Evolutionary conservation across 2,113 vertebrate genomes (phyloP), one percentile per base, ranked within the genome.

Genomic region (Aldabrachelys gigantea): DNA sequence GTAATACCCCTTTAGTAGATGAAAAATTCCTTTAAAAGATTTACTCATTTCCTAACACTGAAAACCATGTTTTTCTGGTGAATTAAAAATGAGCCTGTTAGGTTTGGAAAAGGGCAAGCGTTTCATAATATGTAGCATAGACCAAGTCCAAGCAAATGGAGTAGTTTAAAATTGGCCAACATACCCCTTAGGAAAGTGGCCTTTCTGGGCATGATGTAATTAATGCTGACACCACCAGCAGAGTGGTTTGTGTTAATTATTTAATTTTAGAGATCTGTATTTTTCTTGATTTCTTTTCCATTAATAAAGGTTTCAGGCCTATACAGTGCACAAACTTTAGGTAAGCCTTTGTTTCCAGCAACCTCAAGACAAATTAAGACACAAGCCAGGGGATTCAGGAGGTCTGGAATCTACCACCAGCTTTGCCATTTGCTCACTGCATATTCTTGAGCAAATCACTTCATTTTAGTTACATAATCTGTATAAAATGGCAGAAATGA

Each of bases 1-100:
- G n/a, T 47, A 95, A 89, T 87, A 86, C 85, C 87, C 2, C 9
- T 83, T 84, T 72, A 89, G 41, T 9, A 76, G 80, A 6, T 83
- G 35, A 83, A 87, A 7, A 53, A 72, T 65, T 5, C 1, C 95
- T 96, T 85, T 35, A 82, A 95, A 35, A 5, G 84, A 72, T 78
- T 95, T 85, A 59, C 5, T 57, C 1, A 13, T 92, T 80, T 92
- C 10, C 2, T 85, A 89, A 83, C n/a, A 79, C 11, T 52, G 16
- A 31, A 95, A 80, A 8, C 1, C 49, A 56, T 0, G 0, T 31
- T 85, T 91, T 53, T 50, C 59, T 50, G 2, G 47, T 89, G 59
- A 93, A 84, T 85, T 88, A 56, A 92, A 75, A 2, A 76, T 80
- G 6, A 94, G 27, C 1, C 13, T 79, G 25, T 78, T 80, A 65